phyloP scores from a whole-genome alignment of 2,888 invertebrate genomes.

The Melanargia galathea region DNA sequence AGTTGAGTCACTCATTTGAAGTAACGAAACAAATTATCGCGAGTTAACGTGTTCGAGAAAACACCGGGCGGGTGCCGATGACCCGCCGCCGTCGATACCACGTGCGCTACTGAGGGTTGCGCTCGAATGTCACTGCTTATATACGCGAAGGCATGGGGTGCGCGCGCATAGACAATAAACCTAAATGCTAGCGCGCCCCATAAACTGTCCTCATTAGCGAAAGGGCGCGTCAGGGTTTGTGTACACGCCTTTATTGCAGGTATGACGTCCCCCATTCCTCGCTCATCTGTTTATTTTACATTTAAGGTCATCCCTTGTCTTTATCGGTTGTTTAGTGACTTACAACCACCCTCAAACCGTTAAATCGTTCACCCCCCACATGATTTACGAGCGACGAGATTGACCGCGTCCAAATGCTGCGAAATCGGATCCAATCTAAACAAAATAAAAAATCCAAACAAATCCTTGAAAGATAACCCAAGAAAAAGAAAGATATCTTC shows the following conservation, averaged over 20 bases:
- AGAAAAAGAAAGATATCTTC: too few relatives aligned
- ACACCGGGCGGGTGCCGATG: conserved; percentile 22
- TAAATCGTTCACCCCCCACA: neutral
- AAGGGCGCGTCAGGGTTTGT: conserved; percentile 72
- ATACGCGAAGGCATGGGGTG: conserved; percentile 63
- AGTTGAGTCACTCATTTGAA: conserved; percentile 69
- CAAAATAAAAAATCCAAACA: too few relatives aligned
- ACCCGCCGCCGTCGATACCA: conserved; percentile 52
- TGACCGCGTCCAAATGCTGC: neutral
- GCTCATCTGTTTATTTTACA: conserved; percentile 75
- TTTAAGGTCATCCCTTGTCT: conserved; percentile 72
- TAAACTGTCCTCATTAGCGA: conserved; percentile 78
- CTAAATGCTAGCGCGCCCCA: conserved; percentile 73
- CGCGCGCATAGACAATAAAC: conserved; percentile 78
- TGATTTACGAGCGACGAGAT: conserved; percentile 4
- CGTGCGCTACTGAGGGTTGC: conserved; percentile 61
- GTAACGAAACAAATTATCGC: conserved; percentile 65
- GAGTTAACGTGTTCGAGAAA: conserved; percentile 53
- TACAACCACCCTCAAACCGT: neutral
- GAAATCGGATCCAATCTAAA: neutral
- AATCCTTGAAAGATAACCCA: neutral
- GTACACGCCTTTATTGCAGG: conserved; percentile 73
- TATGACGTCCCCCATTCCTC: conserved; percentile 53
- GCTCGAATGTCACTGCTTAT: conserved; percentile 63
- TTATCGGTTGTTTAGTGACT: conserved; percentile 68